Conservation (phyloP, 2,797 vertebrate genomes). For the Myotis findleyi region DNA sequence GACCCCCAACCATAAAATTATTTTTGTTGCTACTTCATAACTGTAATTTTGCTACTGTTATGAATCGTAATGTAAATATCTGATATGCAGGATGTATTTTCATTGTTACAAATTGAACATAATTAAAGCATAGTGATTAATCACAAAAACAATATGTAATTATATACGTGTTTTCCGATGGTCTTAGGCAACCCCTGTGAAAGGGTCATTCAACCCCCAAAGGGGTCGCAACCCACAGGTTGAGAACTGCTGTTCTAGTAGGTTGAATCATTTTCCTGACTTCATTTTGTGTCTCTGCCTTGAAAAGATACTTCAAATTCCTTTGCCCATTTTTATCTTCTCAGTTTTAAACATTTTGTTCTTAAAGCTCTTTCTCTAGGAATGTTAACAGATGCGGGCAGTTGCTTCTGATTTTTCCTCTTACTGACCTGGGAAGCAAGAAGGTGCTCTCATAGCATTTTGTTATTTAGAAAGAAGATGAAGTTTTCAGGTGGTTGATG, state of each 20-base stretch:
- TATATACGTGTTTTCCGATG: too few species aligned
- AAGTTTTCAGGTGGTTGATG: neutral
- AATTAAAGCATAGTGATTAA: too few species aligned
- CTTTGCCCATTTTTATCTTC: conserved; percentile 36
- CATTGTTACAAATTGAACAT: too few species aligned
- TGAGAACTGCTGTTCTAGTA: neutral
- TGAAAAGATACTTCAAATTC: conserved; percentile 53
- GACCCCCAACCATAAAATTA: too few species aligned
- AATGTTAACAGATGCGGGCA: conserved; percentile 48
- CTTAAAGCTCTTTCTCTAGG: conserved; percentile 23
- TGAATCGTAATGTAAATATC: too few species aligned
- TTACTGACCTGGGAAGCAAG: neutral
- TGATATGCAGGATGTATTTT: too few species aligned
- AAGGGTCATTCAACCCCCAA: too few species aligned
- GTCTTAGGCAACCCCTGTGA: too few species aligned
- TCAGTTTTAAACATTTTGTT: conserved; percentile 37
- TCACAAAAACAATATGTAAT: too few species aligned
- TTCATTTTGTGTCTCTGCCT: conserved; percentile 46
- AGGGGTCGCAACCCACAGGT: too few species aligned
- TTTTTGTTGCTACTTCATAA: too few species aligned
- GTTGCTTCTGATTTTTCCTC: conserved; percentile 51
- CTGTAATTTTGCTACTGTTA: too few species aligned
- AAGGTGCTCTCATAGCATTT: neutral
- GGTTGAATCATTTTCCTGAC: neutral
- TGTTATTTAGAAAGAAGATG: conserved; percentile 21